Conservation (phyloP, 2,797 vertebrate species). For the Lithobates sylvaticus region DNA sequence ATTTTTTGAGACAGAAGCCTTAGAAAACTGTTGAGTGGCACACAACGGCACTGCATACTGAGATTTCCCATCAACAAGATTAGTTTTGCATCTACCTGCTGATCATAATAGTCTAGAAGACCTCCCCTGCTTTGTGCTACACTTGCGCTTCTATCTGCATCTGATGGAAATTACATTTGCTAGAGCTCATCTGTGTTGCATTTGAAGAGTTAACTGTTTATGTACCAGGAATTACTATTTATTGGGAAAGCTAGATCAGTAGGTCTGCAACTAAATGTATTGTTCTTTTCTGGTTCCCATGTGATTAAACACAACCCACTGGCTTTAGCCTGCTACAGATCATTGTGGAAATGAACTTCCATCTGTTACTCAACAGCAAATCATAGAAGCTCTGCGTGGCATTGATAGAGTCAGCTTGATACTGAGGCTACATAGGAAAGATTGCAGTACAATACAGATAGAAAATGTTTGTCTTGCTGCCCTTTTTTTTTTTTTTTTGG, state of each 20-base stretch:
- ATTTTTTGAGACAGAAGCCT: background rate
- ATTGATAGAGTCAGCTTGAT: conserved; percentile 52
- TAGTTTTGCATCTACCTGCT: background rate
- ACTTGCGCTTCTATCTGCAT: background rate
- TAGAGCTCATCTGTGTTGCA: background rate
- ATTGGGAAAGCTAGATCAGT: background rate
- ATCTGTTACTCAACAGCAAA: conserved; percentile 46
- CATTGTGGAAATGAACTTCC: conserved; percentile 32
- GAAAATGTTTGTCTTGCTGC: conserved; percentile 17
- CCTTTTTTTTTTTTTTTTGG: background rate
- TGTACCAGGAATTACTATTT: background rate
- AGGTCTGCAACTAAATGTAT: too few relatives aligned
- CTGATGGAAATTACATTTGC: too few relatives aligned
- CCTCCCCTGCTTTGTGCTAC: background rate
- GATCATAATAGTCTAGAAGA: background rate
- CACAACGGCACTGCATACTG: background rate
- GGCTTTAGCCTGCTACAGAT: conserved; percentile 31
- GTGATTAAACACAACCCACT: conserved; percentile 22
- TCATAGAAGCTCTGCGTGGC: conserved; percentile 46
- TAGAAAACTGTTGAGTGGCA: conserved; percentile 6
- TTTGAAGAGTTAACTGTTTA: background rate
- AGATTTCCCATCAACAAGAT: conserved; percentile 6
- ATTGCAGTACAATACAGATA: background rate
- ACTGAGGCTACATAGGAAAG: conserved; percentile 14
- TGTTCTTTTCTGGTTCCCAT: conserved; percentile 20